A percentile compares a stretch with the other conserved stretches of the same genome.
Evolutionary conservation across 2,797 vertebrate genomes (phyloP).

Genomic region (Erethizon dorsatum): DNA sequence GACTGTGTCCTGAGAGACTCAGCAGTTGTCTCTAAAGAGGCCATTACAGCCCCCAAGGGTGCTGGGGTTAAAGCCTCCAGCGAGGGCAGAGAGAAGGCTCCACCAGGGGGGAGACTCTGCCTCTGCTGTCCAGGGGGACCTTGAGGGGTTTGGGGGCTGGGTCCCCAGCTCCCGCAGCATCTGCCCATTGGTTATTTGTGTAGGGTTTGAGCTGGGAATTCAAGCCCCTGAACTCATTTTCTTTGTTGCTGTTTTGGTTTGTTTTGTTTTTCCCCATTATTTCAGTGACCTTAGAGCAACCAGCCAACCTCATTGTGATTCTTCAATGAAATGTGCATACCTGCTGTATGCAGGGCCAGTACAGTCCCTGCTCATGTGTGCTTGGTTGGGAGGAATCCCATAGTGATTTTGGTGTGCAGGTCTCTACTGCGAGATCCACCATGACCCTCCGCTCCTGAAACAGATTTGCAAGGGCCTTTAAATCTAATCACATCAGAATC

Average conservation of each 20-base stretch:
- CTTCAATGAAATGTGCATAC: not conserved
- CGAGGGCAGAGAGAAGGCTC: not conserved
- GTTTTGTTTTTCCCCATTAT: not conserved
- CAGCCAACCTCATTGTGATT: not conserved
- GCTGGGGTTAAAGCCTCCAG: not conserved
- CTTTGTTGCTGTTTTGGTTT: not conserved
- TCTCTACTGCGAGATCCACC: not conserved
- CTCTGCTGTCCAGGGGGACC: not conserved
- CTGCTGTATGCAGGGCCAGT: not conserved
- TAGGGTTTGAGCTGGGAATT: not conserved
- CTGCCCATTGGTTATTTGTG: not conserved
- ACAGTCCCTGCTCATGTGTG: not conserved
- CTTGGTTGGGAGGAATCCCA: not conserved
- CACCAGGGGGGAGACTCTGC: rapidly evolving
- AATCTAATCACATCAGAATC: not conserved
- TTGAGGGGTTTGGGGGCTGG: rapidly evolving
- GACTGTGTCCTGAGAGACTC: not conserved
- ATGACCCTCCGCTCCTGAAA: not conserved
- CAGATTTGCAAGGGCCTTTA: not conserved
- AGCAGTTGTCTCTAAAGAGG: not conserved
- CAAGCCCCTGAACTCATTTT: not conserved
- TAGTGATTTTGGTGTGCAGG: not conserved
- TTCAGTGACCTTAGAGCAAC: not conserved
- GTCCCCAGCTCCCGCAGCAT: not conserved
- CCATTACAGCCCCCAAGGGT: no score